Base-by-base conservation (phyloP, 2,113 vertebrate species). In the Halcyon senegalensis region DNA sequence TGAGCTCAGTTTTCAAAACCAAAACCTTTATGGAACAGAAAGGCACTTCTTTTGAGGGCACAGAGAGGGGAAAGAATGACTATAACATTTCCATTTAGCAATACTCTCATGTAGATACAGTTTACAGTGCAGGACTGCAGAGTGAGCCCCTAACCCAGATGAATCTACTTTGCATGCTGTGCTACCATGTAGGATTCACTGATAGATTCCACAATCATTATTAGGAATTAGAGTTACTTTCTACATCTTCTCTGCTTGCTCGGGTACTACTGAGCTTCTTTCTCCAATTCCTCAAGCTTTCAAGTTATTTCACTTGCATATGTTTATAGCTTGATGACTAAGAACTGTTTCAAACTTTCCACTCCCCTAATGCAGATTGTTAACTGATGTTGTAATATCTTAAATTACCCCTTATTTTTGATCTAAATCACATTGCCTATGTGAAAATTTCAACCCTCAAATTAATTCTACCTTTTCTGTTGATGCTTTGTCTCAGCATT, bases 21-120 rank as follows among this genome's bases (percentile, higher is more conserved):
- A 64, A 84, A 2, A 9, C 7, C 75, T 70, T 44, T 33, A 56
- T 16, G 33, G n/a, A 56, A 17, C 7, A 60, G 39, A 75, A 82
- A 2, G 2, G 4, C 59, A 12, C 25, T 68, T 30, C 11, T 82
- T 43, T 46, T 3, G 2, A 0, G 6, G 5, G 5, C 2, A 31
- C 3, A 48, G 33, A 56, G 15, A 50, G 28, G 8, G 28, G 16
- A 41, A 84, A 60, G 43, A 75, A 89, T 24, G 23, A 41, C 46
- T 46, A 35, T 4, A 63, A 72, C 23, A 6, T 51, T 91, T 84
- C 35, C 28, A 56, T 33, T 50, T 35, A 87, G 30, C 28, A 24
- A 2, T 11, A 16, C 9, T 28, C 18, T 43, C 51, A n/a, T 11
- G 28, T 23, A 51, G n/a, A 81, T 20, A 58, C 4, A 67, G 24